Evolutionary conservation across 2,113 vertebrate species (phyloP).

Genomic region (Varanus salvator): DNA sequence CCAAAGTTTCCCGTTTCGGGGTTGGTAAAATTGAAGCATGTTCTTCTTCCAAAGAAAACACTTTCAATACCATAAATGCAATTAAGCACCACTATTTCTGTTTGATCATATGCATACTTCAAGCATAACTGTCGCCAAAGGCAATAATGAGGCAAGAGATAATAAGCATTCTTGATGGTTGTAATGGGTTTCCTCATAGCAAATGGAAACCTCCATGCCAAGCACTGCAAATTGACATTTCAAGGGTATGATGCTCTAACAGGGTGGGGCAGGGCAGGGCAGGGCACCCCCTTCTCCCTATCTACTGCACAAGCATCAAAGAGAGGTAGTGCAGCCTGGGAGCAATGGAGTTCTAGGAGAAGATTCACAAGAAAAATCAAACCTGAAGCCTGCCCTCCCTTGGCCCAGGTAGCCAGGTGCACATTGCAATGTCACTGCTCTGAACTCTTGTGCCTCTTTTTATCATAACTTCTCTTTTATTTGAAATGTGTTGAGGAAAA

Average conservation of each 20-base stretch:
- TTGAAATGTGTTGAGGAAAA: background rate
- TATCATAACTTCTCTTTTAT: background rate
- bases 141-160: slow-evolving; percentile 1
- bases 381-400: no score
- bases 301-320: background rate
- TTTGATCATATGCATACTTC: background rate
- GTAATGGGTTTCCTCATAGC: background rate
- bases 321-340: background rate
- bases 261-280: no score
- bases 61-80: background rate
- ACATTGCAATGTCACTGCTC: background rate
- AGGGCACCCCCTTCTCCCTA: background rate
- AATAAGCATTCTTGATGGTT: background rate
- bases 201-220: background rate
- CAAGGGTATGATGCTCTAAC: background rate
- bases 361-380: no score
- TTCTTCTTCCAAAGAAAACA: background rate
- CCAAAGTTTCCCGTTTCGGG: background rate
- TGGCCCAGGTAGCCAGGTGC: background rate
- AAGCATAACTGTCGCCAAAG: background rate
- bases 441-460: background rate
- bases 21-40: background rate
- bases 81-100: background rate
- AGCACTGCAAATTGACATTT: background rate
- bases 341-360: background rate